phyloP scores from a whole-genome alignment of 2,888 invertebrate genomes.

The Eupithecia pulchellata region DNA sequence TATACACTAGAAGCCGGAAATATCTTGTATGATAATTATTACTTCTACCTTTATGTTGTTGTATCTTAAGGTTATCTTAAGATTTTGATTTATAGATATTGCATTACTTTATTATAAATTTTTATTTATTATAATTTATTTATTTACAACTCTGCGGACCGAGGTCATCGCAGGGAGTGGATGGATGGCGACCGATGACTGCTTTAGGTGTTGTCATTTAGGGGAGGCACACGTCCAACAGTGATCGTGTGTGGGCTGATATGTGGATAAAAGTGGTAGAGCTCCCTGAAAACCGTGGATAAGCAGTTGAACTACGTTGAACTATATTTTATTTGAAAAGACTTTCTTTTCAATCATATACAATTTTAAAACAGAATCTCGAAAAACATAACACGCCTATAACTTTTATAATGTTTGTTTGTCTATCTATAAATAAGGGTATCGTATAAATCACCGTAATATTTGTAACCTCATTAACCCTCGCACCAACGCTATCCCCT shows the following conservation, averaged over 20 bases:
- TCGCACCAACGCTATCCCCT: background rate
- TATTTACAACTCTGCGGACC: too few relatives aligned
- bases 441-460: background rate
- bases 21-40: too few relatives aligned
- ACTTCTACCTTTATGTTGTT: too few relatives aligned
- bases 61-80: too few relatives aligned
- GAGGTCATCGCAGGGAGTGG: background rate
- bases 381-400: too few relatives aligned
- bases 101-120: too few relatives aligned
- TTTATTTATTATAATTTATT: too few relatives aligned
- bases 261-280: background rate
- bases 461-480: slow-evolving; percentile 12
- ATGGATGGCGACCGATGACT: background rate
- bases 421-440: background rate
- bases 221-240: background rate
- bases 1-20: too few relatives aligned
- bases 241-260: background rate
- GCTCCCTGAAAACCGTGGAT: background rate
- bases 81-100: too few relatives aligned
- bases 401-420: background rate
- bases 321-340: background rate
- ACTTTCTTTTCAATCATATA: background rate
- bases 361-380: background rate
- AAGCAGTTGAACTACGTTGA: background rate
- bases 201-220: too few relatives aligned